Evolutionary conservation across 2,888 invertebrate species (phyloP), one percentile per base, ranked within the genome.

Genomic region (Himalopsyche japonica): DNA sequence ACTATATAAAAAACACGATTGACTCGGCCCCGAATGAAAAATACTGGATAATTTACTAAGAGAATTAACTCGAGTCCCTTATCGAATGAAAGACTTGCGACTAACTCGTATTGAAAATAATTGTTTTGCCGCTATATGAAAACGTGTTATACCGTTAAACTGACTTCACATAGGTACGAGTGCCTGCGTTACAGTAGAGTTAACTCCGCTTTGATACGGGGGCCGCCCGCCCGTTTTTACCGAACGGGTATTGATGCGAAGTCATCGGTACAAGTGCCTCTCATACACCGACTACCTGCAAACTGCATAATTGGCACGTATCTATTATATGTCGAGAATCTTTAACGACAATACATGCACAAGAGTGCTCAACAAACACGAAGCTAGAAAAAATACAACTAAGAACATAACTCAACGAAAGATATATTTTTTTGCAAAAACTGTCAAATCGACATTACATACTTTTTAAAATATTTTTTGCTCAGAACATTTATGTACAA

Each of bases 81-180:
- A 24, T 24, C 57, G 24, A 20, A 57, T 20, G 57, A 57, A 57
- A 57, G 57, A 57, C 57, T 24, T 57, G 57, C 57, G 20, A 57
- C 57, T 10, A 57, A 82, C 49, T 47, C 30, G 80, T 83, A 83
- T 83, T 83, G 83, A 83, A 83, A 83, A 83, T 83, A 83, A 83
- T 83, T 70, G 76, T 64, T 80, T 43, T 64, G 48, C 83, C 83
- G 83, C 83, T 83, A 83, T 79, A 83, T 57, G 57, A 48, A 83
- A 83, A 83, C 83, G 83, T 83, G 83, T 83, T 83, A 47, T 83
- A 83, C 83, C 83, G 83, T 83, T 83, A 83, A 83, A 79, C 80
- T 57, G 5, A 57, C n/a, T 57, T n/a, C 57, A 24, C 1, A 10
- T 20, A 20, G 6, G 57, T 57, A 57, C 57, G 24, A 57, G 4